Base-by-base conservation (phyloP, 2,888 invertebrate species). In the Blomia tropicalis region DNA sequence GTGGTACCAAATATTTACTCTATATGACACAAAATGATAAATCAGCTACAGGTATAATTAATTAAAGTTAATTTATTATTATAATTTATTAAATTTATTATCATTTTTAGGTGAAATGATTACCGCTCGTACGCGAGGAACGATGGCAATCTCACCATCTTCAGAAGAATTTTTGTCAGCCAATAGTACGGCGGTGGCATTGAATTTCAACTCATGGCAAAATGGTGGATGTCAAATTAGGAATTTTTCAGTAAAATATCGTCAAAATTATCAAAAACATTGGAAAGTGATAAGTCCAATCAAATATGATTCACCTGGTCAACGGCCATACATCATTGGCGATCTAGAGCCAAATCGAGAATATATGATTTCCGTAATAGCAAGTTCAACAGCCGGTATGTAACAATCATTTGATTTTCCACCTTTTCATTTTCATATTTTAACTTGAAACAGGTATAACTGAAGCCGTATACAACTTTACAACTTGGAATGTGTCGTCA, bases 111-210 rank as follows among this genome's bases (percentile, higher is more conserved):
- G 59, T 29, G 59, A 63, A 44, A 63, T 56, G n/a, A 60, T 65
- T 19, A 53, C 44, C 4, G 31, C 60, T 32, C 32, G 58, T 7
- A 65, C 65, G 1, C 54, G 44, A 59, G 63, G 65, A 4, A 43
- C 60, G 63, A 66, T 67, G n/a, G 67, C 68, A 7, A 66, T 67
- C 22, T 68, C 68, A 19, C 68, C 68, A 22, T 59, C 64, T n/a
- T 31, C 41, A 17, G 66, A 65, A n/a, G 58, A 65, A 17, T 68
- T 68, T 32, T 36, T 66, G 7, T 23, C 17, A 19, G 41, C 63
- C 4, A 67, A 68, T 36, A 60, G 65, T 0, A 67, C 66, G n/a
- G 65, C 62, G 7, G 63, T 66, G 4, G 63, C 63, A 0, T 60
- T 62, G 7, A 58, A 58, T 27, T 36, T 62, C 1, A 58, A 58